A percentile compares a stretch with the other conserved stretches of the same genome.
Evolutionary conservation across 2,797 vertebrate genomes (phyloP).

Genomic region (Spinibarbus caldwelli): DNA sequence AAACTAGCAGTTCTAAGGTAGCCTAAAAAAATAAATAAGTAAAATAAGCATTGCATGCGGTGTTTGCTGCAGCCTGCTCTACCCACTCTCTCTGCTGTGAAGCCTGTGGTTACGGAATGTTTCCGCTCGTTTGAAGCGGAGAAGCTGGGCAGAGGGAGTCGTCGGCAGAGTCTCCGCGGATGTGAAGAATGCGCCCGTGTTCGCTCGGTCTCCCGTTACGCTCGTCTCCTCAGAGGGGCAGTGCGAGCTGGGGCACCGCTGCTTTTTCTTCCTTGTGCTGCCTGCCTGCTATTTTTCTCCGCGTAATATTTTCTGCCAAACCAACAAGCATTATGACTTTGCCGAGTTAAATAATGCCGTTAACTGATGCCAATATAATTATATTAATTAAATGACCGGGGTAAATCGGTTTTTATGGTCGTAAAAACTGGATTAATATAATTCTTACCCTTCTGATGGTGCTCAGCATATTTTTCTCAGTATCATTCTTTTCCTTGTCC

Average conservation of each 20-base stretch:
- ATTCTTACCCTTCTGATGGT: neutral
- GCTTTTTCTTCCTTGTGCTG: constrained; percentile 14
- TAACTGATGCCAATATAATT: constrained; percentile 46
- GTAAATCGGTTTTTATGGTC: constrained; percentile 33
- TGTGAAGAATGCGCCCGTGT: constrained; percentile 44
- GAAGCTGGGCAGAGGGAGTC: constrained; percentile 42
- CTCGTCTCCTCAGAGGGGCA: constrained; percentile 66
- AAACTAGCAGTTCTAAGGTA: constrained; percentile 18
- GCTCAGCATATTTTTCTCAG: constrained; percentile 19
- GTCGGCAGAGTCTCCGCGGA: constrained; percentile 45
- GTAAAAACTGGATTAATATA: constrained; percentile 37
- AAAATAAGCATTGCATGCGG: constrained; percentile 1
- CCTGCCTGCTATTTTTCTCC: neutral
- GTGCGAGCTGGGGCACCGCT: constrained; percentile 56
- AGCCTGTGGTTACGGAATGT: constrained; percentile 49
- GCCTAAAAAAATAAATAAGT: neutral
- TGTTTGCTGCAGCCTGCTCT: constrained; percentile 25
- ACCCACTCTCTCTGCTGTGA: constrained; percentile 30
- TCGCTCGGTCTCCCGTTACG: constrained; percentile 41
- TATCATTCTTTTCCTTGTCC: neutral
- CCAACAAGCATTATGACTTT: constrained; percentile 43
- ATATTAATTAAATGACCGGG: constrained; percentile 46
- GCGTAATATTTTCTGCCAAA: constrained; percentile 39
- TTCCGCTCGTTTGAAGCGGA: constrained; percentile 49
- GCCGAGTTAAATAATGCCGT: constrained; percentile 43